Conservation (phyloP, 2,113 vertebrate species). For the Perccottus glenii region DNA sequence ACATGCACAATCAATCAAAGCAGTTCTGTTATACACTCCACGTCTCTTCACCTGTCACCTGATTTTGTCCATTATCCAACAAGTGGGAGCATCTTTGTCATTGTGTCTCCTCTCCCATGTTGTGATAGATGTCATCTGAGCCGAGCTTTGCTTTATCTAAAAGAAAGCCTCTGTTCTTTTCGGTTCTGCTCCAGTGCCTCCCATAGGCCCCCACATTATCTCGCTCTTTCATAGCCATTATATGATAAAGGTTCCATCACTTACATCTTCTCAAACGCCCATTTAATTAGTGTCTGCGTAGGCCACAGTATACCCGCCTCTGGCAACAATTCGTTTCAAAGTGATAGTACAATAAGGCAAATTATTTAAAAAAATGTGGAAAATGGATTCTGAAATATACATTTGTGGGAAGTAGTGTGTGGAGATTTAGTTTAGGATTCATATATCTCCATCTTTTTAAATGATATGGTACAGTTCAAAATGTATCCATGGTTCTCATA, state of each 20-base stretch:
- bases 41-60: neutral
- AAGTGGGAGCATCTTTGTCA: conserved; percentile 17
- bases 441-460: neutral
- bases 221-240: conserved; percentile 31
- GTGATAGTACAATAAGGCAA: conserved; percentile 25
- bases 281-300: conserved; percentile 44
- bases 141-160: conserved; percentile 27
- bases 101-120: conserved; percentile 22
- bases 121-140: conserved; percentile 28
- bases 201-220: conserved; percentile 9
- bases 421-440: conserved; percentile 1
- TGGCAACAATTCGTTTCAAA: conserved; percentile 47
- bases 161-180: conserved; percentile 24
- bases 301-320: conserved; percentile 30
- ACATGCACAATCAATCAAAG: neutral
- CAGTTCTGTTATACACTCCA: neutral
- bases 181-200: conserved; percentile 22
- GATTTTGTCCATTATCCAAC: conserved; percentile 1
- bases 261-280: conserved; percentile 15
- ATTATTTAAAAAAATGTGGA: conserved; percentile 14
- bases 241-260: conserved; percentile 19
- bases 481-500: neutral
- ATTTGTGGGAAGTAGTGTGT: conserved; percentile 15
- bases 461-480: no score
- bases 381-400: conserved; percentile 7